Evolutionary conservation across 2,797 vertebrate species (phyloP).

Genomic region (Syngnathus rostellatus): DNA sequence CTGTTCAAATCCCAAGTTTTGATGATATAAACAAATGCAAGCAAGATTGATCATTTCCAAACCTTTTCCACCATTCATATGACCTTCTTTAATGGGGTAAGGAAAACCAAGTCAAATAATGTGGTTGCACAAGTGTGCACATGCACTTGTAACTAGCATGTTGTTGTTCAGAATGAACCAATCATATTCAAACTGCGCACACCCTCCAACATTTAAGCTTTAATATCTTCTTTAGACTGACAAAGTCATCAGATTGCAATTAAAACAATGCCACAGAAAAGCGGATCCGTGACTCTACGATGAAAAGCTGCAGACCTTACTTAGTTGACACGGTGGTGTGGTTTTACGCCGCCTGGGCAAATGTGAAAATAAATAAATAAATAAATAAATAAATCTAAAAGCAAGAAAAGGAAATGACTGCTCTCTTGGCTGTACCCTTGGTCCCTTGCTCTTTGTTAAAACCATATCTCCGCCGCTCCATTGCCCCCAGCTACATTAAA

Average conservation of each 20-base stretch:
- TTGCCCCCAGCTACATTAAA: conserved; percentile 82
- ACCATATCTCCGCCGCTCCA: conserved; percentile 77
- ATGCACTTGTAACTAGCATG: too few relatives aligned
- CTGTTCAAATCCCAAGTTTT: too few relatives aligned
- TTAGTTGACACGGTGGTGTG: conserved; percentile 60
- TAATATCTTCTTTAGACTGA: neutral
- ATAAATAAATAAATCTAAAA: conserved; percentile 26
- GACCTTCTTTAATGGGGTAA: too few relatives aligned
- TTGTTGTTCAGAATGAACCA: too few relatives aligned
- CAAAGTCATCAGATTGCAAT: neutral
- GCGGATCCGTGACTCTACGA: conserved; percentile 19
- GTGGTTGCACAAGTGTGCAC: too few relatives aligned
- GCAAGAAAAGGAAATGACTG: conserved; percentile 72
- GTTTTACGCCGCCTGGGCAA: conserved; percentile 65
- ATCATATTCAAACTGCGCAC: too few relatives aligned
- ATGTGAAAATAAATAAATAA: conserved; percentile 55
- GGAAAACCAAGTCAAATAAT: too few relatives aligned
- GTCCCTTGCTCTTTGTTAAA: conserved; percentile 80
- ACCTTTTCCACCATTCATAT: too few relatives aligned
- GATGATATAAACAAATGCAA: too few relatives aligned
- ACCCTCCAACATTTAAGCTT: neutral
- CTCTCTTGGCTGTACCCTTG: conserved; percentile 71
- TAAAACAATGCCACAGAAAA: neutral
- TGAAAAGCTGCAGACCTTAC: conserved; percentile 46
- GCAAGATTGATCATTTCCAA: too few relatives aligned